These are phyloP conservation scores for Euclidia mi DNA, from an alignment of 2,888 invertebrate genomes.

Conservation along the genomic window DNA sequence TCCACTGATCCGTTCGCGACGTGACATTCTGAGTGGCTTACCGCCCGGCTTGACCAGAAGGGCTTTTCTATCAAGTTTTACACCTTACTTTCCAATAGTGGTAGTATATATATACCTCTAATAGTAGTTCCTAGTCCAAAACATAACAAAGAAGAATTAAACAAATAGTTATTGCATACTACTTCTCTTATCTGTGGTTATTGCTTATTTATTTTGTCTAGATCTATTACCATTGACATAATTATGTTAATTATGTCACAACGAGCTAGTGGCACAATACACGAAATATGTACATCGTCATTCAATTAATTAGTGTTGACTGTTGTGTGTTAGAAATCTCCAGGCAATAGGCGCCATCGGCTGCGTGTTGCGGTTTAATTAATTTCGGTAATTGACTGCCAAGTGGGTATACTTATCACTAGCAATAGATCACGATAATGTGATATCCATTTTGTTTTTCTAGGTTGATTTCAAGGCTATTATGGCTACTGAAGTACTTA, in stretches of 20 bases:
- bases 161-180: no score
- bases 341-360: conserved; percentile 43
- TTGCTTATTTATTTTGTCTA: no score
- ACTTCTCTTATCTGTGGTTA: no score
- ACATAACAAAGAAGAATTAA: no score
- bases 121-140: no score
- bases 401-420: conserved; percentile 38
- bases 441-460: conserved; percentile 20
- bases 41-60: no score
- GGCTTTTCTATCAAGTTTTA: no score
- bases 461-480: conserved; percentile 15
- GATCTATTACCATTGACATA: no score
- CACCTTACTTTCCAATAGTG: no score
- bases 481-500: not conserved
- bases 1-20: not conserved
- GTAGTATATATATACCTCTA: no score
- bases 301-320: conserved; percentile 47
- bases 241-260: conserved; percentile 16
- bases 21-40: no score
- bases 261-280: conserved; percentile 19
- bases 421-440: conserved; percentile 22
- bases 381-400: conserved; percentile 46
- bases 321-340: conserved; percentile 29
- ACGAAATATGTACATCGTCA: conserved; percentile 24
- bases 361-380: conserved; percentile 30